Evolutionary conservation across 2,888 invertebrate genomes (phyloP).

Genomic region (Trissonchulus sp.): DNA sequence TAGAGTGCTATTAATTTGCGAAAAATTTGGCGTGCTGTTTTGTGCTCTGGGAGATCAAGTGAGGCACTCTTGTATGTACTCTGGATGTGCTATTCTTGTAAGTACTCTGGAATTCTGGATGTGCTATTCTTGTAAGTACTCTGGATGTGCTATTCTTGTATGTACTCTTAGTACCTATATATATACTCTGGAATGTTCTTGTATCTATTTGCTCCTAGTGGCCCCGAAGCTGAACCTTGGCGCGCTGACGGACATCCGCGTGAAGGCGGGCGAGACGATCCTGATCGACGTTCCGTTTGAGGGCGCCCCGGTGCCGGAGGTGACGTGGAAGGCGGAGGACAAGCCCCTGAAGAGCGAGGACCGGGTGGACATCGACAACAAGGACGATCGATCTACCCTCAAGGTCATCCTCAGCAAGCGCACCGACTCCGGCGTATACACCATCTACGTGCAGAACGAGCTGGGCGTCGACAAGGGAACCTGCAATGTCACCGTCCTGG

Average conservation of each 20-base stretch:
- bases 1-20: no score
- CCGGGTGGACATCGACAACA: constrained; percentile 78
- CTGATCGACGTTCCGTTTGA: constrained; percentile 88
- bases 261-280: constrained; percentile 82
- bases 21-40: no score
- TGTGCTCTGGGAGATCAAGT: no score
- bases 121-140: no score
- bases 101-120: no score
- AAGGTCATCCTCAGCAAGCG: constrained; percentile 83
- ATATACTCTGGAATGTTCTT: no score
- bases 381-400: constrained; percentile 74
- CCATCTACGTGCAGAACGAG: constrained; percentile 77
- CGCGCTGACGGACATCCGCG: constrained; percentile 77
- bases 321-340: constrained; percentile 71
- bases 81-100: no score
- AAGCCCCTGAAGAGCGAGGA: constrained; percentile 67
- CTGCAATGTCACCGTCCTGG: constrained; percentile 77
- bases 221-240: constrained; percentile 84
- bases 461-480: constrained; percentile 87
- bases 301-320: constrained; percentile 86
- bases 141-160: no score
- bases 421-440: constrained; percentile 81
- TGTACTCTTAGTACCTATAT: no score
- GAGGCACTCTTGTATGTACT: no score
- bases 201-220: constrained; percentile 58